These are phyloP conservation scores for Mesorhabditis sp. DNA, from an alignment of 2,888 invertebrate species.

Conservation along the genomic window DNA sequence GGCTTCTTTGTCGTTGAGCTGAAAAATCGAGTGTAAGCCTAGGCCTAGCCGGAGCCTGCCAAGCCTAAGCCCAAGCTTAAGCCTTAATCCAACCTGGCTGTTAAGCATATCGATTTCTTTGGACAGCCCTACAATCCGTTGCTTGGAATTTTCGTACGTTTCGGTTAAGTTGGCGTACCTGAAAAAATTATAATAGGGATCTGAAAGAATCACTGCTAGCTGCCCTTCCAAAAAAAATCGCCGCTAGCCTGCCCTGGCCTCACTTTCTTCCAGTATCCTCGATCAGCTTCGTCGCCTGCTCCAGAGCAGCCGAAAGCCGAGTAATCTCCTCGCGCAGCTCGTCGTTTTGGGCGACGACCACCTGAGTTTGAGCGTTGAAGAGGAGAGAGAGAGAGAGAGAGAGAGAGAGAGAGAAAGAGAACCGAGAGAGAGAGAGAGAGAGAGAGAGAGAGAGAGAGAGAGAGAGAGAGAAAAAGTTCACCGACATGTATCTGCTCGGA, in stretches of 20 bases:
- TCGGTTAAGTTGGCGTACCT: conserved; percentile 17
- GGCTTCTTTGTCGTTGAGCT: conserved; percentile 4
- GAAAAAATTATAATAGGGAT: background rate
- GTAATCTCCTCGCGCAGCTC: conserved; percentile 43
- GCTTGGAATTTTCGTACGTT: conserved; percentile 14
- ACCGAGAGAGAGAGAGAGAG: background rate
- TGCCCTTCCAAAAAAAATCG: background rate
- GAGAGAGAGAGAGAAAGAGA: background rate
- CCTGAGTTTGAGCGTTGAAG: conserved; percentile 16
- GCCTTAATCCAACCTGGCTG: background rate
- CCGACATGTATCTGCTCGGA: conserved; percentile 47
- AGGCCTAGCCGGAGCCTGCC: no score
- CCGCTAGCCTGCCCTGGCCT: background rate
- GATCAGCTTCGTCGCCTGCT: conserved; percentile 49
- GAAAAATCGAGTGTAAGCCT: background rate
- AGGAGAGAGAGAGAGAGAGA: background rate
- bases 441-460: background rate
- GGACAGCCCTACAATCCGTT: conserved; percentile 18
- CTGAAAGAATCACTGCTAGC: background rate
- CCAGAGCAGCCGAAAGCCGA: conserved; percentile 40
- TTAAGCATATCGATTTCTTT: conserved; percentile 17
- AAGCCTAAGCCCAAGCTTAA: background rate
- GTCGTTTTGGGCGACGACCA: conserved; percentile 47
- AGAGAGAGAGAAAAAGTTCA: background rate
- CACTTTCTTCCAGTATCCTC: conserved; percentile 42